phyloP scores from a whole-genome alignment of 2,797 vertebrate genomes.

The Myiotriccus ornatus region DNA sequence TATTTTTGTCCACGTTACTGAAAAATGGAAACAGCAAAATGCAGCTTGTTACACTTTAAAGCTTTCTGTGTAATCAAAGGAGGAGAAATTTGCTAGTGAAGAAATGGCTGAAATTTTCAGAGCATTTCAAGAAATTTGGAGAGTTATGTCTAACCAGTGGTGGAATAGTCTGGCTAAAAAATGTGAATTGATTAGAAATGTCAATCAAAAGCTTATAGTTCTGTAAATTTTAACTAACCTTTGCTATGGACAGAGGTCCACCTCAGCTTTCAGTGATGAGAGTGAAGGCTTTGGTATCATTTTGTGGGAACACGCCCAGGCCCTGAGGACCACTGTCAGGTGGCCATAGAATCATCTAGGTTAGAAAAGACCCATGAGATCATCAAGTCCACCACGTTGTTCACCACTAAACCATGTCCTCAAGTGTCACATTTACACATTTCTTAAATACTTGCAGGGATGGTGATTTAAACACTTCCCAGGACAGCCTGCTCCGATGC shows the following conservation, averaged over 20 bases:
- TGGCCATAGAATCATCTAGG: rapidly evolving
- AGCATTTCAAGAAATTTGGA: neutral
- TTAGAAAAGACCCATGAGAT: neutral
- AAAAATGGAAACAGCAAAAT: neutral
- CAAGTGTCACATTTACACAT: neutral
- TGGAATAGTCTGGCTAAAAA: neutral
- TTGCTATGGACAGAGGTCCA: neutral
- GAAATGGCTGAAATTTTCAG: neutral
- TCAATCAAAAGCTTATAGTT: neutral
- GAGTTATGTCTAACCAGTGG: neutral
- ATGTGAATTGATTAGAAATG: neutral
- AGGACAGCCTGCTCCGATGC: neutral
- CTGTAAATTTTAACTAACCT: neutral
- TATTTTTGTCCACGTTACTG: neutral
- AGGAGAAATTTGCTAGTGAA: neutral
- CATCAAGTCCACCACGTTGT: neutral
- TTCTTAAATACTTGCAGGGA: neutral
- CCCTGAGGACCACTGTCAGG: neutral
- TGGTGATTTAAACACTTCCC: neutral
- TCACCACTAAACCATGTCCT: neutral
- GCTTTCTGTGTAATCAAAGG: neutral
- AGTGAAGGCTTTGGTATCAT: neutral
- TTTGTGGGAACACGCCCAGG: neutral
- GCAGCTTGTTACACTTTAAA: neutral
- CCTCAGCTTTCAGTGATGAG: neutral